Evolutionary conservation across 2,888 invertebrate genomes (phyloP).

Genomic region (Dugesia japonica): DNA sequence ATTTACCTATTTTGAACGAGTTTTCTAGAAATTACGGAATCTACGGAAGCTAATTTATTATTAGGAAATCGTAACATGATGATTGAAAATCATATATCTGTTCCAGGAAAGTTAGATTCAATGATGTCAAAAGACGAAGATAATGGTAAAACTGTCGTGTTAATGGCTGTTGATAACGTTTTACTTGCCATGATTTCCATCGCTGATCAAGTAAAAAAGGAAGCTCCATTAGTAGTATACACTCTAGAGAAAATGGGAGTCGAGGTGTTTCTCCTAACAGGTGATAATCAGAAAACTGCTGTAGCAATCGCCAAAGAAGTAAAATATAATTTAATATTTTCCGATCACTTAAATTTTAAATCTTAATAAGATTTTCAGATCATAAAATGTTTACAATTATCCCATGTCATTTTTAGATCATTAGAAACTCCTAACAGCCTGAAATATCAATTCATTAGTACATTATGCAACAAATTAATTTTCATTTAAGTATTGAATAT

Average conservation of each 20-base stretch:
- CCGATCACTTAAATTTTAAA: too few relatives aligned
- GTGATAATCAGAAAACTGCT: conserved; percentile 88
- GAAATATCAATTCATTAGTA: too few relatives aligned
- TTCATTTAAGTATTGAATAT: too few relatives aligned
- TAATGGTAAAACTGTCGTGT: conserved; percentile 71
- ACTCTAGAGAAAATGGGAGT: conserved; percentile 78
- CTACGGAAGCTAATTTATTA: conserved; percentile 52
- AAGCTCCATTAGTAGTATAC: conserved; percentile 79
- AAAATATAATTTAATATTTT: too few relatives aligned
- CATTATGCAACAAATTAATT: too few relatives aligned
- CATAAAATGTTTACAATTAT: too few relatives aligned
- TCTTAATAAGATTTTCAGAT: too few relatives aligned
- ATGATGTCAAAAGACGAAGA: conserved; percentile 68
- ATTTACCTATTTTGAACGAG: too few relatives aligned
- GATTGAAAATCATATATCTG: conserved; percentile 65
- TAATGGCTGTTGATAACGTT: conserved; percentile 69
- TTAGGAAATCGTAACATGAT: conserved; percentile 94
- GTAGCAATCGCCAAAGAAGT: conserved; percentile 75
- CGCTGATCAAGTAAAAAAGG: conserved; percentile 83
- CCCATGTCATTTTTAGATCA: too few relatives aligned
- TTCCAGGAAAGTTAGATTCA: conserved; percentile 51
- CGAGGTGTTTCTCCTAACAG: conserved; percentile 78
- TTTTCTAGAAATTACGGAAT: not conserved
- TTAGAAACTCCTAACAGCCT: too few relatives aligned
- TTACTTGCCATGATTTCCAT: conserved; percentile 73